These are phyloP conservation scores for Nipponia nippon DNA, from an alignment of 2,113 vertebrate species.

Conservation along the genomic window DNA sequence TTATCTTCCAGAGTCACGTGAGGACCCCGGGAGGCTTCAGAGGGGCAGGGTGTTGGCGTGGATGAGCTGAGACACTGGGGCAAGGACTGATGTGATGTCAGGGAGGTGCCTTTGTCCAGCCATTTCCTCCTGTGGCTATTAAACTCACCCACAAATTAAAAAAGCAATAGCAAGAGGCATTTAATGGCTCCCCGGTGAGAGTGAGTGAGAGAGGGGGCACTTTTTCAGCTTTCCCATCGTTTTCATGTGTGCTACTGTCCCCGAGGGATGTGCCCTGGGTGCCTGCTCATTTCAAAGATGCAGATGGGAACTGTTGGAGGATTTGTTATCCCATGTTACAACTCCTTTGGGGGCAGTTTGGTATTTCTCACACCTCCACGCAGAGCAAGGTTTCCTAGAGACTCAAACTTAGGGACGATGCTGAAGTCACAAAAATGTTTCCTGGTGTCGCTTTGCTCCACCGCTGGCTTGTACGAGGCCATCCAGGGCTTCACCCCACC, in stretches of 20 bases:
- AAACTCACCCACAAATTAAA: neutral
- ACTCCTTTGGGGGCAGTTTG: neutral
- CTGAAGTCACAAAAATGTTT: neutral
- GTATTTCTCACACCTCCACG: neutral
- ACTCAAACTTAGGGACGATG: neutral
- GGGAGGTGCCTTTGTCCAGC: neutral
- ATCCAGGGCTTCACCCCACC: neutral
- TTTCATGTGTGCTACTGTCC: neutral
- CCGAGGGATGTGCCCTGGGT: neutral
- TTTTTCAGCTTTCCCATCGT: neutral
- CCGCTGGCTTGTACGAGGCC: neutral
- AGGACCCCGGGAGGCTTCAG: neutral
- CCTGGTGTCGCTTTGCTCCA: neutral
- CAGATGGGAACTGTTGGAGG: neutral
- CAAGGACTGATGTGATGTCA: fast-evolving
- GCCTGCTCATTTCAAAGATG: slow-evolving; percentile 1
- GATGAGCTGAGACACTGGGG: neutral
- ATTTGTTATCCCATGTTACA: neutral
- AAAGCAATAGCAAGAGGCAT: neutral
- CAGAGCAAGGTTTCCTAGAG: neutral
- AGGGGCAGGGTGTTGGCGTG: neutral
- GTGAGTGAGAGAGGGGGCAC: neutral
- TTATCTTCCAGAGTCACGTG: neutral
- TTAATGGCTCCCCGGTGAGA: neutral
- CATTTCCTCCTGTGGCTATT: neutral